phyloP scores from a whole-genome alignment of 2,888 invertebrate genomes.

The Folsomia manolachei region DNA sequence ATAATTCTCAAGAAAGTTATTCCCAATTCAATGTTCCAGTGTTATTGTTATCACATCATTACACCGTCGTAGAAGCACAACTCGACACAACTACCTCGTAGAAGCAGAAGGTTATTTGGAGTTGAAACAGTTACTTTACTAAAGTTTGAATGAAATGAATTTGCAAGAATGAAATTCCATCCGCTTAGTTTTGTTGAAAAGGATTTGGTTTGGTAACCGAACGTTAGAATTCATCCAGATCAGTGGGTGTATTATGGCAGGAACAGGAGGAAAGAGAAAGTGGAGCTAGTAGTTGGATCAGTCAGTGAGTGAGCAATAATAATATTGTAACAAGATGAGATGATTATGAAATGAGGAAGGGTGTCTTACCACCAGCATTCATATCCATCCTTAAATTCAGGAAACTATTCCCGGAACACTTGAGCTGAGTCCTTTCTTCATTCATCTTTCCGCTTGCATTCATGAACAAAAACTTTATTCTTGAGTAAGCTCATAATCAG shows the following conservation, averaged over 20 bases:
- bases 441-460: not conserved
- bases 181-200: not conserved
- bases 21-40: not conserved
- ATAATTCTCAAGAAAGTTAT: not conserved
- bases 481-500: not conserved
- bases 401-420: not conserved
- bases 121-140: not conserved
- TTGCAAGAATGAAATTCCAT: not conserved
- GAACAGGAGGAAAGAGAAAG: not conserved
- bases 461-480: not conserved
- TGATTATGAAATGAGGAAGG: constrained; percentile 3
- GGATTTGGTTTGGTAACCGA: not conserved
- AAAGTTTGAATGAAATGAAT: not conserved
- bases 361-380: not conserved
- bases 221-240: not conserved
- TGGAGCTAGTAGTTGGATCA: not conserved
- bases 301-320: constrained; percentile 7
- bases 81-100: not conserved
- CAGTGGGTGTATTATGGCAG: not conserved
- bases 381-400: no score
- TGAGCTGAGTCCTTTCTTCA: not conserved
- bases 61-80: no score
- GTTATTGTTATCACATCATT: not conserved
- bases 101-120: not conserved
- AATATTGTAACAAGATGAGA: constrained; percentile 5